These are phyloP conservation scores for Typhlichthys subterraneus DNA, from an alignment of 2,797 vertebrate species.

Conservation along the genomic window DNA sequence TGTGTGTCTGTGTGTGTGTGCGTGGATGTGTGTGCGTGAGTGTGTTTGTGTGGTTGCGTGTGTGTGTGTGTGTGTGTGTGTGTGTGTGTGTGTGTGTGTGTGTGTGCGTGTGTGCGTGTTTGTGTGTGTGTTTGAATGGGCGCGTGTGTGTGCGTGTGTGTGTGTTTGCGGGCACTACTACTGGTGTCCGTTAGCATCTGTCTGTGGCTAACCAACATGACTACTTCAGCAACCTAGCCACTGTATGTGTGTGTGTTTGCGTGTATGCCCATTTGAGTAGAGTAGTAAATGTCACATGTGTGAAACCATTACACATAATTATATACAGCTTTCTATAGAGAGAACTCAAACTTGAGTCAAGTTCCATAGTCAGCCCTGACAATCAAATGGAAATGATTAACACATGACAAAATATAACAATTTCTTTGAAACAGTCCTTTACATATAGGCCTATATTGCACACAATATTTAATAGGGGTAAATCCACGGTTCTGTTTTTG, in stretches of 20 bases:
- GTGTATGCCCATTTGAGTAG: constrained; percentile 34
- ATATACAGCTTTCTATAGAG: not conserved
- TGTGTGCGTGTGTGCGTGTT: too few species aligned
- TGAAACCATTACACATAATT: constrained; percentile 8
- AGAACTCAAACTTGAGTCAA: too few species aligned
- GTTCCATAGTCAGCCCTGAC: not conserved
- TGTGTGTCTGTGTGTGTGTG: too few species aligned
- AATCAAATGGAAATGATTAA: not conserved
- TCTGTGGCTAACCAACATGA: constrained; percentile 39
- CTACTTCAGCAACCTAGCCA: constrained; percentile 35
- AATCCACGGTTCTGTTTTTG: too few species aligned
- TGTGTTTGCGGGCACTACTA: not conserved
- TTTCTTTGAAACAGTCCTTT: too few species aligned
- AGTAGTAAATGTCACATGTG: constrained; percentile 28
- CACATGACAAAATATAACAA: too few species aligned
- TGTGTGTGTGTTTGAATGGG: constrained; percentile 17
- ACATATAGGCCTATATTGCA: too few species aligned
- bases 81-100: too few species aligned
- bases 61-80: too few species aligned
- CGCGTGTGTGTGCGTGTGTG: constrained; percentile 5
- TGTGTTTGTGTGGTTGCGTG: too few species aligned
- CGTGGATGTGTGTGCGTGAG: too few species aligned
- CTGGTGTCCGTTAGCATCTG: constrained; percentile 28
- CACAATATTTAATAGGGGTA: too few species aligned
- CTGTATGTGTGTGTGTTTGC: constrained; percentile 8